These are phyloP conservation scores for Heliconius charithonia DNA, from an alignment of 2,888 invertebrate genomes.

Conservation along the genomic window DNA sequence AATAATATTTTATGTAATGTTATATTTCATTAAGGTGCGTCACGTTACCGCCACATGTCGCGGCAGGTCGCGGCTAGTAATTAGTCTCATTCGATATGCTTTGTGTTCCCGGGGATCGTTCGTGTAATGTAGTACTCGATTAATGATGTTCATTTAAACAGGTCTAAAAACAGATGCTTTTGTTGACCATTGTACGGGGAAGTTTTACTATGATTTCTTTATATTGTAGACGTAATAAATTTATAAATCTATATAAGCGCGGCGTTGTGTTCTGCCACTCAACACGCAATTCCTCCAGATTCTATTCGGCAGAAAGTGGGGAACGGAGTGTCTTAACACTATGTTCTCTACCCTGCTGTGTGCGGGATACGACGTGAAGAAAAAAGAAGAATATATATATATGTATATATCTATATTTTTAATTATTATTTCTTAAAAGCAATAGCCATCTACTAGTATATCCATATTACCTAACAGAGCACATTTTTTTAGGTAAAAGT, in stretches of 20 bases:
- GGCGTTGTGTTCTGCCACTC: too few species aligned
- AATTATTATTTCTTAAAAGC: not conserved
- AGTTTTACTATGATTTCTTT: not conserved
- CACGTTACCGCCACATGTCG: slow-evolving; percentile 69
- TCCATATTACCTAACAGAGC: too few species aligned
- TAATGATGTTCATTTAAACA: slow-evolving; percentile 45
- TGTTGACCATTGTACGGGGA: not conserved
- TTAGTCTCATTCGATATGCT: slow-evolving; percentile 75
- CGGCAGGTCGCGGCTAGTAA: slow-evolving; percentile 65
- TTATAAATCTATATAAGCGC: too few species aligned
- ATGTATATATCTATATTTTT: not conserved
- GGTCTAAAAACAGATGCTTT: slow-evolving; percentile 24
- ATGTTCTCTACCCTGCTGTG: too few species aligned
- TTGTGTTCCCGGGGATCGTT: slow-evolving; percentile 64
- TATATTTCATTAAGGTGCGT: slow-evolving; percentile 45
- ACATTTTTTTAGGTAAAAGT: not conserved
- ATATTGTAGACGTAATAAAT: too few species aligned
- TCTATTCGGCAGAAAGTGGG: too few species aligned
- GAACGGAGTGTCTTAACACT: too few species aligned
- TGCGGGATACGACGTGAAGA: too few species aligned
- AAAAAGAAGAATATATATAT: too few species aligned
- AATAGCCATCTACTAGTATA: too few species aligned
- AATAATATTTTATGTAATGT: slow-evolving; percentile 41
- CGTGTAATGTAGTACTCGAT: slow-evolving; percentile 38
- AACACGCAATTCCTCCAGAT: too few species aligned